A percentile compares a stretch with the other conserved stretches of the same genome.
Conservation (phyloP, 2,797 vertebrate genomes). For the Menidia menidia region DNA sequence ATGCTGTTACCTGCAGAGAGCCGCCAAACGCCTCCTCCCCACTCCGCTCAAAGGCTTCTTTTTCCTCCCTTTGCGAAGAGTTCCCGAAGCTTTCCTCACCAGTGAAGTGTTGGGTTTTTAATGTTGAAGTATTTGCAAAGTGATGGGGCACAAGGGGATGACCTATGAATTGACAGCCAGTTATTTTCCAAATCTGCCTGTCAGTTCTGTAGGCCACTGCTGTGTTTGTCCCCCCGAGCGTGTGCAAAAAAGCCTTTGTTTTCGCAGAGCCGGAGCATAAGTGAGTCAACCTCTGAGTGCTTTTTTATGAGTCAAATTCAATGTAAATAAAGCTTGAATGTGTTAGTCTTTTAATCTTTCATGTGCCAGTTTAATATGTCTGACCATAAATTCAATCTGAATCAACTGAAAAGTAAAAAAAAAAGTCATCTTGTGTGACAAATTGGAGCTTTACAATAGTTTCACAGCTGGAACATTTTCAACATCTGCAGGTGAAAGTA, state of each 20-base stretch:
- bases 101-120: not conserved
- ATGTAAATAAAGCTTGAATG: slow-evolving; percentile 47
- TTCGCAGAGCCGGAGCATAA: not conserved
- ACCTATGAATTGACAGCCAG: slow-evolving; percentile 97
- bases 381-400: not conserved
- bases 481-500: not conserved
- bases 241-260: not conserved
- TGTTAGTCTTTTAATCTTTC: slow-evolving; percentile 23
- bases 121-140: not conserved
- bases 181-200: slow-evolving; percentile 84
- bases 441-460: no score
- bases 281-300: not conserved
- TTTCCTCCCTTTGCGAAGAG: not conserved
- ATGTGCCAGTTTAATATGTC: not conserved
- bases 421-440: no score
- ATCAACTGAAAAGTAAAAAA: not conserved
- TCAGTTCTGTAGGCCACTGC: slow-evolving; percentile 94
- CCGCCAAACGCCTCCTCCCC: slow-evolving; percentile 28
- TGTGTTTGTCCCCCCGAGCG: slow-evolving; percentile 77
- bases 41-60: not conserved
- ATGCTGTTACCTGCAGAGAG: slow-evolving; percentile 89
- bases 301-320: not conserved
- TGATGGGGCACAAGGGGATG: slow-evolving; percentile 85
- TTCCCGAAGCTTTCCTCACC: not conserved
- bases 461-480: not conserved